A percentile compares a stretch with the other conserved stretches of the same genome.
Conservation (phyloP, 2,888 invertebrate species). For the Meteorus colon region DNA sequence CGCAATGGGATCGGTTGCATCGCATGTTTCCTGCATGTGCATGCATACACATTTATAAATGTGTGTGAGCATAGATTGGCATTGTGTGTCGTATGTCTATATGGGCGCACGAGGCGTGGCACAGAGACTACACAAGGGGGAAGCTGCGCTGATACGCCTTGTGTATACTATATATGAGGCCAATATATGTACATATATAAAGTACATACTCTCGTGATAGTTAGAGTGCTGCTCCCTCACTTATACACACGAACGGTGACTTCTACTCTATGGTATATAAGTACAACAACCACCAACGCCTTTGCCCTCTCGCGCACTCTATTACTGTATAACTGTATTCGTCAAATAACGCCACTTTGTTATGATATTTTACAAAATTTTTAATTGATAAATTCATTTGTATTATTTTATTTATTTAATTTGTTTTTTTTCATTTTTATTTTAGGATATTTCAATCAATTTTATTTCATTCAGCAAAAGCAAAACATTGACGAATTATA, state of each 20-base stretch:
- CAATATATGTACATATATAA: background rate
- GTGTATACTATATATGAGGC: background rate
- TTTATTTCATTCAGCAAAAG: too few species aligned
- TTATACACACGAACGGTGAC: background rate
- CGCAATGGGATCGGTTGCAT: slow-evolving; percentile 3
- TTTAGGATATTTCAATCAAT: background rate
- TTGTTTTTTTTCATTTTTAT: background rate
- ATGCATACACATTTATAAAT: background rate
- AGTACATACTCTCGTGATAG: background rate
- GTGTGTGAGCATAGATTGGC: background rate
- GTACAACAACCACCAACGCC: slow-evolving; percentile 1
- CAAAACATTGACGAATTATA: too few species aligned
- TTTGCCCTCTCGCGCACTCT: background rate
- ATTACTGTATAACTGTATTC: background rate
- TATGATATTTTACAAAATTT: background rate
- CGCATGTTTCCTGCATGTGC: background rate
- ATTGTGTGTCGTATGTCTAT: slow-evolving; percentile 46
- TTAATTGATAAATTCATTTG: background rate
- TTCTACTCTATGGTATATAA: background rate
- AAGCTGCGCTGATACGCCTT: background rate
- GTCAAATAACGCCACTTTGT: background rate
- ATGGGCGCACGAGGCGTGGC: slow-evolving; percentile 59
- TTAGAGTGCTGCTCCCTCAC: slow-evolving; percentile 9
- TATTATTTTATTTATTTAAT: background rate
- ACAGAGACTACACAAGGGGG: slow-evolving; percentile 35